Percentiles rank a stretch among this genome's conserved stretches.
phyloP scores from a whole-genome alignment of 92 coral and sea anemone species.

The Phenganax subtilis region DNA sequence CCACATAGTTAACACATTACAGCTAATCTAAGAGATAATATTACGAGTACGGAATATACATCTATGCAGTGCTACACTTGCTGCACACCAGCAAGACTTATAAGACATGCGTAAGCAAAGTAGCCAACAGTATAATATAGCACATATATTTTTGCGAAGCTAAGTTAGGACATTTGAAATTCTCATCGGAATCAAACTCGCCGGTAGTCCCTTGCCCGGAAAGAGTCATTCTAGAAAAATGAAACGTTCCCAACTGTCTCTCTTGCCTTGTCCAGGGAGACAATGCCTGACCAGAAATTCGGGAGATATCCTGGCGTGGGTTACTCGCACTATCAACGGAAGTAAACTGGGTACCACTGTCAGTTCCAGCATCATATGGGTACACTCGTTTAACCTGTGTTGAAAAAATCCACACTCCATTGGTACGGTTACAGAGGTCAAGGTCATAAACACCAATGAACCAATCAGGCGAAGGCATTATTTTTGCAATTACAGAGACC shows the following conservation, averaged over 20 bases:
- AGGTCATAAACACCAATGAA: slow-evolving; percentile 28
- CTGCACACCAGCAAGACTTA: no score
- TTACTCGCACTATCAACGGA: slow-evolving; percentile 1
- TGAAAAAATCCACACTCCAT: neutral
- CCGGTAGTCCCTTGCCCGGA: neutral
- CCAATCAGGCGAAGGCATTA: slow-evolving; percentile 31
- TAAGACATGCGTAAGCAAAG: neutral
- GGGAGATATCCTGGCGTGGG: neutral
- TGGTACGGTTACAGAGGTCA: slow-evolving; percentile 4
- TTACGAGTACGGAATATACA: no score
- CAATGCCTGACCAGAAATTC: neutral
- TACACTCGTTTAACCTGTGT: neutral
- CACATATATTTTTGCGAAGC: neutral
- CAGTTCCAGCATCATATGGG: slow-evolving; percentile 23
- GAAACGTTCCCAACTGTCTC: neutral
- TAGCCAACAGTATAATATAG: neutral
- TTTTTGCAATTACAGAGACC: slow-evolving; percentile 8
- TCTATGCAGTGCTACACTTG: no score
- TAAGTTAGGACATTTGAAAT: slow-evolving; percentile 2
- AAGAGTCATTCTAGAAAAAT: neutral
- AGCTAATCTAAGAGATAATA: no score
- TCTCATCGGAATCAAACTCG: slow-evolving; percentile 11
- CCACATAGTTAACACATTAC: no score
- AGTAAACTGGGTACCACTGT: neutral
- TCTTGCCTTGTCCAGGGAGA: neutral